Conservation (phyloP, 2,797 vertebrate genomes). For the Sciurus carolinensis region DNA sequence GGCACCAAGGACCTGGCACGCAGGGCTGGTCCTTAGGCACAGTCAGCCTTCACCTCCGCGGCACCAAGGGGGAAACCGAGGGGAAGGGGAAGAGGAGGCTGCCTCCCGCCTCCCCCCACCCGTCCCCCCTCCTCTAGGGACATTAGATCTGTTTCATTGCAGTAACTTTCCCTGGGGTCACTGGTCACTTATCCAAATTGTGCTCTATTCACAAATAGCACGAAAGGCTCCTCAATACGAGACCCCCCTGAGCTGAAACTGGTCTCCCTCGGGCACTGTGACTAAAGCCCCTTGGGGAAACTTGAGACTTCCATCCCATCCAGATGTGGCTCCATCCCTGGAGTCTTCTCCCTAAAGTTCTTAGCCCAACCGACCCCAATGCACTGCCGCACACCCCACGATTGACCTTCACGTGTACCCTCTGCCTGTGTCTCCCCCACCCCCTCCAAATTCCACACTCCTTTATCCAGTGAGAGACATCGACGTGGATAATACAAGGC, state of each 20-base stretch:
- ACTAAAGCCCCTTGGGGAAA: background rate
- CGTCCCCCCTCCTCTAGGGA: too few relatives aligned
- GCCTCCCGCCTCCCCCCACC: background rate
- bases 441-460: background rate
- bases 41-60: background rate
- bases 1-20: constrained; percentile 2
- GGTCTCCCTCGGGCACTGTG: background rate
- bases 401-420: background rate
- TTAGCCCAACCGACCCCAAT: too few relatives aligned
- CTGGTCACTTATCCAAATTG: background rate
- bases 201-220: background rate
- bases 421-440: background rate
- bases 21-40: background rate
- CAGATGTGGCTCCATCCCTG: background rate
- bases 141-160: background rate
- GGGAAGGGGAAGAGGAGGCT: background rate
- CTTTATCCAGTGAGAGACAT: background rate
- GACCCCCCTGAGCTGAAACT: background rate
- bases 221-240: background rate
- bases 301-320: background rate
- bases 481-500: background rate
- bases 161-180: background rate
- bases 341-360: background rate
- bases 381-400: background rate
- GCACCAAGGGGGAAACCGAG: background rate